Percentiles rank a stretch among this genome's conserved stretches.
Evolutionary conservation across 2,797 vertebrate genomes (phyloP).

Genomic region (Choloepus didactylus): DNA sequence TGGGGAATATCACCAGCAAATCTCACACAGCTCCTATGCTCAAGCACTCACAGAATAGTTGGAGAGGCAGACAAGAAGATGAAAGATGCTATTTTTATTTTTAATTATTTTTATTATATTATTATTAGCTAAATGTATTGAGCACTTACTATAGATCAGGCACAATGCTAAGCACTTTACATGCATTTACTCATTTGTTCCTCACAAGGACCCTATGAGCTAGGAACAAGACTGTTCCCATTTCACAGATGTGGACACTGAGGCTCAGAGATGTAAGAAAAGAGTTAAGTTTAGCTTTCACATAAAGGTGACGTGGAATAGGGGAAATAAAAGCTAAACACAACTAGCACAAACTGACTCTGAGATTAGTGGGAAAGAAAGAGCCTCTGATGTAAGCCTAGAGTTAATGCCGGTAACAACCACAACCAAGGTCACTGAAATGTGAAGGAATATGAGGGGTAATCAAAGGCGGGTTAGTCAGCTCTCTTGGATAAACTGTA

Average conservation of each 20-base stretch:
- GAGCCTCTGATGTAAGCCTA: too few species aligned
- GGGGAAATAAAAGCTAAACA: too few species aligned
- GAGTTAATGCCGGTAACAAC: too few species aligned
- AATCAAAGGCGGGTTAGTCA: too few species aligned
- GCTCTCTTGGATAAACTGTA: too few species aligned
- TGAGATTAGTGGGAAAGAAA: too few species aligned
- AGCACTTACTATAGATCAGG: background rate
- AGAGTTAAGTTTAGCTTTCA: too few species aligned
- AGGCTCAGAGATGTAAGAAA: background rate
- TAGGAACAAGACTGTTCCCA: background rate
- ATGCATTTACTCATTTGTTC: background rate
- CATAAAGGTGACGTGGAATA: too few species aligned
- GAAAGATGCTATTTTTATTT: background rate
- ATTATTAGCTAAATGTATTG: background rate
- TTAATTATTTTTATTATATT: background rate
- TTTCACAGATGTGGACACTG: background rate
- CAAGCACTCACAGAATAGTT: background rate
- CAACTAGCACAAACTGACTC: too few species aligned
- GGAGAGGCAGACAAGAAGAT: background rate
- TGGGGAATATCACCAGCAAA: background rate
- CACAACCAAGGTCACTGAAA: too few species aligned
- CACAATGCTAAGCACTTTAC: background rate
- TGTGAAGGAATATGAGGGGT: too few species aligned
- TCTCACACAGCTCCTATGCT: background rate
- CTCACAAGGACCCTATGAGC: background rate